A percentile compares a stretch with the other conserved stretches of the same genome.
Evolutionary conservation across 2,797 vertebrate genomes (phyloP).

Genomic region (Borostomias antarcticus): DNA sequence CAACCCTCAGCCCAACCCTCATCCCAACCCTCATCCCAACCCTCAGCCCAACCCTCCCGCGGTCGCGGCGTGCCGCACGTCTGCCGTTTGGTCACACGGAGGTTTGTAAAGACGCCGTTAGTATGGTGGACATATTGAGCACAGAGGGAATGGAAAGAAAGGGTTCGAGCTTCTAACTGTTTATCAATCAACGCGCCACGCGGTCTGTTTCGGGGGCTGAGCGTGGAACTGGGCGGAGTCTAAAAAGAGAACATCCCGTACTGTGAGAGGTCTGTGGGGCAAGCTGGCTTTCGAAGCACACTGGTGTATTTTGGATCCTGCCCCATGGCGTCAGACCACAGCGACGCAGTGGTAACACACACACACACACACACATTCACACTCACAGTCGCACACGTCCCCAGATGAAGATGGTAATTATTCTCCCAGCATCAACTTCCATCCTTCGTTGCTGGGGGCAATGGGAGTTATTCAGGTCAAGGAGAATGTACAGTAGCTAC

Average conservation of each 20-base stretch:
- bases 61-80: too few relatives aligned
- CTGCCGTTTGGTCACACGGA: too few relatives aligned
- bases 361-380: constrained; percentile 18
- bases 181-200: too few relatives aligned
- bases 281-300: constrained; percentile 55
- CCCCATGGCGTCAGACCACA: constrained; percentile 41
- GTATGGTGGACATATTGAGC: background rate
- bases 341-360: constrained; percentile 7
- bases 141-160: too few relatives aligned
- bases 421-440: constrained; percentile 58
- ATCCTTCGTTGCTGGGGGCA: constrained; percentile 48
- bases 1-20: too few relatives aligned
- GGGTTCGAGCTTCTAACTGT: too few relatives aligned
- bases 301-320: constrained; percentile 43
- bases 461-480: constrained; percentile 69
- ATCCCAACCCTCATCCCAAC: too few relatives aligned
- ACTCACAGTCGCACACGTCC: constrained; percentile 4
- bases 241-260: constrained; percentile 47
- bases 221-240: constrained; percentile 30
- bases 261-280: constrained; percentile 40
- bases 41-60: too few relatives aligned
- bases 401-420: constrained; percentile 59
- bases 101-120: background rate
- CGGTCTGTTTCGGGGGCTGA: background rate
- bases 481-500: constrained; percentile 53